Percentiles rank a stretch among this genome's conserved stretches.
Evolutionary conservation across 1,140 invertebrate genomes (phyloP).

Genomic region (Drosophila lini): DNA sequence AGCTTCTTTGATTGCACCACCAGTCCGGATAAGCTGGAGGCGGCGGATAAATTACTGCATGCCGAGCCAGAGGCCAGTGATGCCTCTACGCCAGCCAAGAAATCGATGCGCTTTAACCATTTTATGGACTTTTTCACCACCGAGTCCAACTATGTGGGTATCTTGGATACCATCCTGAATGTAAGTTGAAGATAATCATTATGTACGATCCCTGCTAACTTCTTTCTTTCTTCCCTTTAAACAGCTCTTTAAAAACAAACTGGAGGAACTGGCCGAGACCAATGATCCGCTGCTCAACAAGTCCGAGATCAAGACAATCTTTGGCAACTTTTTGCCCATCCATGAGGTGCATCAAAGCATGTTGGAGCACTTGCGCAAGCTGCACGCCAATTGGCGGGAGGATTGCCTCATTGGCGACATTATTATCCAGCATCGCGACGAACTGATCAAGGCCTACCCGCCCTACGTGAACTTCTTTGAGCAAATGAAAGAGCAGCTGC

Average conservation of each 20-base stretch:
- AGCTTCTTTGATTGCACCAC: conserved; percentile 94
- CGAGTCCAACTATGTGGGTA: conserved; percentile 98
- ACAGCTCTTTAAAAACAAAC: conserved; percentile 96
- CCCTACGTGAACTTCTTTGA: conserved; percentile 99
- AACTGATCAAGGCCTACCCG: conserved; percentile 96
- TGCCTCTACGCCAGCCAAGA: conserved; percentile 85
- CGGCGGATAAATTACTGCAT: conserved; percentile 69
- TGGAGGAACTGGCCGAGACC: conserved; percentile 92
- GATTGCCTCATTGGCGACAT: conserved; percentile 94
- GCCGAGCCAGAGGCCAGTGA: conserved; percentile 85
- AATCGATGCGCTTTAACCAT: conserved; percentile 90
- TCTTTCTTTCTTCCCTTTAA: background rate
- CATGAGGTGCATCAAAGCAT: conserved; percentile 95
- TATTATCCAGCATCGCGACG: conserved; percentile 92
- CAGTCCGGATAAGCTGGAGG: conserved; percentile 88
- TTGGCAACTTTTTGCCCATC: conserved; percentile 97
- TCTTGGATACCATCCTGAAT: conserved; percentile 95
- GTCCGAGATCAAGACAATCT: conserved; percentile 97
- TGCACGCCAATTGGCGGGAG: conserved; percentile 89
- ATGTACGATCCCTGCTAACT: background rate
- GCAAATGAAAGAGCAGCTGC: conserved; percentile 96
- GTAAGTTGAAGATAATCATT: conserved; percentile 84
- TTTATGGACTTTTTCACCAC: conserved; percentile 97
- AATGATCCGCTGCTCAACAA: conserved; percentile 92
- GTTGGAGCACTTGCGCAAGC: conserved; percentile 87